These are phyloP conservation scores for Galemys pyrenaicus DNA, from an alignment of 2,113 vertebrate genomes.

Conservation along the genomic window DNA sequence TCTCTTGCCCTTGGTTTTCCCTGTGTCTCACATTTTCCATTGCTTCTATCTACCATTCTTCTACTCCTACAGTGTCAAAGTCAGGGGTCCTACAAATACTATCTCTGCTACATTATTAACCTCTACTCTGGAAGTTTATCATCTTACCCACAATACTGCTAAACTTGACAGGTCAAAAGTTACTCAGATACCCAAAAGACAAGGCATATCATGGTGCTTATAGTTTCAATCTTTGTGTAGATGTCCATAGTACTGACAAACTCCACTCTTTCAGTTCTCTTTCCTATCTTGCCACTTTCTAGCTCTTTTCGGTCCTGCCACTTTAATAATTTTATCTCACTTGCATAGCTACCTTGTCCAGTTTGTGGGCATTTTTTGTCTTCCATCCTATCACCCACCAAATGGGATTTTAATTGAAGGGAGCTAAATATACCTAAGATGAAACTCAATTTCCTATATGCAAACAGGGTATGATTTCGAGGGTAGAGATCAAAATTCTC, in stretches of 20 bases:
- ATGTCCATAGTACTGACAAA: neutral
- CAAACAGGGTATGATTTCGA: neutral
- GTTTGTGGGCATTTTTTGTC: neutral
- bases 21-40: neutral
- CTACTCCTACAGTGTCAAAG: neutral
- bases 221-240: neutral
- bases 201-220: neutral
- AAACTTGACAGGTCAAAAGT: neutral
- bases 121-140: neutral
- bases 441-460: neutral
- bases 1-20: neutral
- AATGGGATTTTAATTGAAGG: neutral
- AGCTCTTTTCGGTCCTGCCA: neutral
- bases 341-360: neutral
- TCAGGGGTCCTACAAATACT: neutral
- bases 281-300: neutral
- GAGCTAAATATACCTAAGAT: neutral
- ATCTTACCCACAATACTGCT: neutral
- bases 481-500: neutral
- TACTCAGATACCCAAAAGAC: neutral
- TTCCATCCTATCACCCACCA: neutral
- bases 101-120: neutral
- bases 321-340: neutral
- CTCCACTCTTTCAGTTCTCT: neutral
- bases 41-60: no score